Evolutionary conservation across 2,113 vertebrate species (phyloP).

Genomic region (Paratilapia polleni): DNA sequence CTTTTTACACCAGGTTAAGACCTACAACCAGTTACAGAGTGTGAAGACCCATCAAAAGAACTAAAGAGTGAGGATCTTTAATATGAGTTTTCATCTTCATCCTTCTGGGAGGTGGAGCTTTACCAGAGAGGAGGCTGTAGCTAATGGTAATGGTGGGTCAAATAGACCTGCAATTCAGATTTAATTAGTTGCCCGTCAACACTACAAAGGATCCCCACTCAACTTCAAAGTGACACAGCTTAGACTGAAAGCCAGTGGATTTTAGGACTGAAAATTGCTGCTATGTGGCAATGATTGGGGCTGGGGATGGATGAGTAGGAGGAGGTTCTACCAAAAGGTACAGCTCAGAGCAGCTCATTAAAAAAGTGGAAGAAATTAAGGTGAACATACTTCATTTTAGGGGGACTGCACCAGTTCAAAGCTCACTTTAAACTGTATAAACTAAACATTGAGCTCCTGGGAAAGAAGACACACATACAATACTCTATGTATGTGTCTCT

Average conservation of each 20-base stretch:
- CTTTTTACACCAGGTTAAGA: not conserved
- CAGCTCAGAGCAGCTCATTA: not conserved
- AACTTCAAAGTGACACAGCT: not conserved
- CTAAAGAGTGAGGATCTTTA: not conserved
- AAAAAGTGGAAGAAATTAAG: not conserved
- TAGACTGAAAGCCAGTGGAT: not conserved
- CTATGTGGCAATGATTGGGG: not conserved
- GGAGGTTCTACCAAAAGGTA: not conserved
- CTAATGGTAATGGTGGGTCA: not conserved
- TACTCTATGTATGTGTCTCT: not conserved
- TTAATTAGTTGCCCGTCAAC: not conserved
- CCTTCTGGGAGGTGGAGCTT: not conserved
- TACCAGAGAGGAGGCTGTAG: not conserved
- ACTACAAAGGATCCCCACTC: not conserved
- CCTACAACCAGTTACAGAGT: not conserved
- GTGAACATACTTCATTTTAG: not conserved
- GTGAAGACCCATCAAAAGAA: not conserved
- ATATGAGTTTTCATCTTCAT: not conserved
- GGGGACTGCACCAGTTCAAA: not conserved
- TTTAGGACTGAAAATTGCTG: not conserved
- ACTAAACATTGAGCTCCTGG: not conserved
- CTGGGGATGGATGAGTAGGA: not conserved
- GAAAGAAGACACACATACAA: not conserved
- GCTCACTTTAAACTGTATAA: not conserved
- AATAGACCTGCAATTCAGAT: not conserved